phyloP scores from a whole-genome alignment of 2,113 vertebrate species.

The Chaetodon auriga region DNA sequence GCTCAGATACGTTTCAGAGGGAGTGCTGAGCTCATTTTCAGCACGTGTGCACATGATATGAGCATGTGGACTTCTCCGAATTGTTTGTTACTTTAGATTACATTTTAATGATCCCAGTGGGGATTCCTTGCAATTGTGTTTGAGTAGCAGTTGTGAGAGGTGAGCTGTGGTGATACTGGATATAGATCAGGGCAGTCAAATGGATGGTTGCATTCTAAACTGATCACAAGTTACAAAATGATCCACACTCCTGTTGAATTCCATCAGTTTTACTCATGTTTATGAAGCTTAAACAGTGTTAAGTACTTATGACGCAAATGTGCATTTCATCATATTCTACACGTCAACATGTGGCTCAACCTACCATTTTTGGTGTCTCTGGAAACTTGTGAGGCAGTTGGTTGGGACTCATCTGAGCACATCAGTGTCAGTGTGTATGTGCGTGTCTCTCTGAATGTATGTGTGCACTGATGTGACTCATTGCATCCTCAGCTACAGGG shows the following conservation, averaged over 20 bases:
- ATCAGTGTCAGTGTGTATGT: background rate
- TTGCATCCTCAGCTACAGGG: slow-evolving; percentile 32
- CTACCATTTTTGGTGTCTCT: background rate
- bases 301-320: background rate
- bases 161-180: background rate
- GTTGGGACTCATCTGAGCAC: background rate
- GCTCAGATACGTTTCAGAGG: background rate
- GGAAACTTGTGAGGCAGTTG: background rate
- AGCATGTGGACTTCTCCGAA: background rate
- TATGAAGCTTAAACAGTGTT: background rate
- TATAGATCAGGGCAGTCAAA: background rate
- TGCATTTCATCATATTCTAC: background rate
- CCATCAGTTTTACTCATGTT: background rate
- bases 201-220: background rate
- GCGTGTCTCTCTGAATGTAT: background rate
- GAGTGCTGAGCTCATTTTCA: background rate
- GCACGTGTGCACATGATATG: background rate
- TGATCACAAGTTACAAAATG: background rate
- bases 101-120: slow-evolving; percentile 14
- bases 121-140: background rate
- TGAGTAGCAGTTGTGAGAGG: background rate
- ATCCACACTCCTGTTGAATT: background rate
- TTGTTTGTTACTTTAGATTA: slow-evolving; percentile 16
- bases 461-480: slow-evolving; percentile 64
- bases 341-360: background rate